phyloP scores from a whole-genome alignment of 1,140 invertebrate genomes.

The Drosophila busckii region DNA sequence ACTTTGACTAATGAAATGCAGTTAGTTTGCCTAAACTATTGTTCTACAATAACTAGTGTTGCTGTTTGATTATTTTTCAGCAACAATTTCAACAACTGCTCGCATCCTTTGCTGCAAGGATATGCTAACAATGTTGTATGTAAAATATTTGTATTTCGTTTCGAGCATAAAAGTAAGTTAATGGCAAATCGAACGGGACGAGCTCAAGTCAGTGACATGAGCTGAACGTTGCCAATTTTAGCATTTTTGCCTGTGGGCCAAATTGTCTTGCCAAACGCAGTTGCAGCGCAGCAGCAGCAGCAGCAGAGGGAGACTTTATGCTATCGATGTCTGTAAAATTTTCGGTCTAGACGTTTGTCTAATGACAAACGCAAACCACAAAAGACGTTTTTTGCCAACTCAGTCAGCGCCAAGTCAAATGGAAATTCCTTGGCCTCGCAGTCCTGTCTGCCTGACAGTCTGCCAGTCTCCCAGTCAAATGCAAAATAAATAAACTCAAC shows the following conservation, averaged over 20 bases:
- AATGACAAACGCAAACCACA: slow-evolving; percentile 72
- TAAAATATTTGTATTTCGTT: slow-evolving; percentile 25
- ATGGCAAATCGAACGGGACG: slow-evolving; percentile 1
- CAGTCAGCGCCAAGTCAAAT: slow-evolving; percentile 68
- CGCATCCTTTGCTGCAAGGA: too few species aligned
- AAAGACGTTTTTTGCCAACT: slow-evolving; percentile 62
- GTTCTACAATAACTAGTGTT: too few species aligned
- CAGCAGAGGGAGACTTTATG: slow-evolving; percentile 9
- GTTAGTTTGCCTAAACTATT: too few species aligned
- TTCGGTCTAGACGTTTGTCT: slow-evolving; percentile 62
- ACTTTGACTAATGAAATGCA: too few species aligned
- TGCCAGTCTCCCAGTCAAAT: too few species aligned
- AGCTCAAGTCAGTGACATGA: slow-evolving; percentile 21
- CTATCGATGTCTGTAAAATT: slow-evolving; percentile 59
- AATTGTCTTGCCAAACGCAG: slow-evolving; percentile 50
- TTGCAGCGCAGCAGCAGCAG: slow-evolving; percentile 15
- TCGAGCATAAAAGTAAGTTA: slow-evolving; percentile 37
- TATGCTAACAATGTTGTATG: slow-evolving; percentile 14
- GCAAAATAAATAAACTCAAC: slow-evolving; percentile 64
- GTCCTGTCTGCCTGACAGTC: slow-evolving; percentile 22
- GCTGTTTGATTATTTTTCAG: too few species aligned
- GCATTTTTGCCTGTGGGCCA: slow-evolving; percentile 53
- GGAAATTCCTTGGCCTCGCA: slow-evolving; percentile 35
- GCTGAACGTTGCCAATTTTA: slow-evolving; percentile 63
- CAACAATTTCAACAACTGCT: too few species aligned